Base-by-base conservation (phyloP, 2,113 vertebrate genomes). In the Hypomesus transpacificus region DNA sequence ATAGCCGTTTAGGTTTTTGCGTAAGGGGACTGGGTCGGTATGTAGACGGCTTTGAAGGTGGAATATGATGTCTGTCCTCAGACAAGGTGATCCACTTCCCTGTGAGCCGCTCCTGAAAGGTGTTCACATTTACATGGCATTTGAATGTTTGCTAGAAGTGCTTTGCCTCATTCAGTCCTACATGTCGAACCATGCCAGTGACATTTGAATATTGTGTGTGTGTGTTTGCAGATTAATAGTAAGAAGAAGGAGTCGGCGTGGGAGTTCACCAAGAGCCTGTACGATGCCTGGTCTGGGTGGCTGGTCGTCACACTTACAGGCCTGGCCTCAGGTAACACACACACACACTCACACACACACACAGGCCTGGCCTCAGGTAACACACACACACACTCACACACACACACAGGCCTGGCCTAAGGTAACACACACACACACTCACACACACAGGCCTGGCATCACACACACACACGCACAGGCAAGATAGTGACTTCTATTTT, bases 211-310 rank as follows among this genome's bases (percentile, higher is more conserved):
- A 46, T 46, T 56, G 24, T 16, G 18, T 56, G 68, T 22, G 26
- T 66, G 26, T 69, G 24, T 83, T 86, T 93, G 74, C 85, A 98
- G 96, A 98, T 98, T 75, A 98, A 96, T 89, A 98, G 96, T 88
- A 99, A 95, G 92, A 98, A 96, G 84, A 98, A 98, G 76, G 96
- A 99, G 80, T 99, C 96, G 0, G 95, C 96, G 75, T 99, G 96
- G 97, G 97, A 99, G 87, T 97, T 99, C 88, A 93, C 93, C 65
- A 98, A 98, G 89, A 98, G 97, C 75, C 89, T 99, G 66, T 98
- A 97, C 0, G 97, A 99, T 22, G 97, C 97, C 0, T 99, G 97
- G 97, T 99, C 97, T 11, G 97, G 97, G 56, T 98, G 97, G 97
- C 91, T 99, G 11, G 97, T 99, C 34, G 97, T 99, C 68, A 99